Base-by-base conservation (phyloP, 2,113 vertebrate species). In the Andinoacara biseriatus region DNA sequence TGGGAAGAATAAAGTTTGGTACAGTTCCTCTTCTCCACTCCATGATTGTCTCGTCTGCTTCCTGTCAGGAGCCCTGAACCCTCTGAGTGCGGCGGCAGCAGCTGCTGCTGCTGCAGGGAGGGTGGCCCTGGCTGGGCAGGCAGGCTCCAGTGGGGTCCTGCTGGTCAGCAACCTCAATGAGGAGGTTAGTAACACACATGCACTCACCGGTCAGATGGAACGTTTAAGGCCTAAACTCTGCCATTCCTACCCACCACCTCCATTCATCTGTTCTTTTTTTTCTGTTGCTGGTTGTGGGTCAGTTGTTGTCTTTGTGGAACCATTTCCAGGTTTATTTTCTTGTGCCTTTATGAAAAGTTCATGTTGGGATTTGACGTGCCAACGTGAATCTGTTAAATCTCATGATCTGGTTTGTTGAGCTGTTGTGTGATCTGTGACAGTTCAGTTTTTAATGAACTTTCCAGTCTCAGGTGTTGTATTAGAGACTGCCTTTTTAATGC, bases 81-180 rank as follows among this genome's bases (percentile, higher is more conserved):
- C 98, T 49, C 92, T 99, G 94, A 97, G 96, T 43, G 97, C 98
- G 0, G 97, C 98, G 0, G 98, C 98, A 0, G 98, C 97, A 0
- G 98, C 98, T 0, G 98, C 98, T n/a, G 98, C 97, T 7, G 96
- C 96, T 29, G 98, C 98, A 40, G 97, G 98, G 38, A 96, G 98
- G 93, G 98, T 98, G 87, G 97, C 97, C 74, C 96, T 99, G 78
- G 97, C 97, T 86, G 98, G 97, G 91, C 97, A 98, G 92, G 90
- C 96, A 10, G 95, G 97, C 86, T 95, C 96, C 92, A 97, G 96
- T 43, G 98, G 97, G 52, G 98, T 99, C 83, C 97, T 99, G 58
- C 95, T 99, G 92, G 98, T 98, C 95, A 99, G 98, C 97, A 99
- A 99, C 95, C 96, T 99, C 86, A 99, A 99, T 31, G 97, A 99